Conservation (phyloP, 92 coral and sea anemone genomes). For the Zoanthus sociatus region DNA sequence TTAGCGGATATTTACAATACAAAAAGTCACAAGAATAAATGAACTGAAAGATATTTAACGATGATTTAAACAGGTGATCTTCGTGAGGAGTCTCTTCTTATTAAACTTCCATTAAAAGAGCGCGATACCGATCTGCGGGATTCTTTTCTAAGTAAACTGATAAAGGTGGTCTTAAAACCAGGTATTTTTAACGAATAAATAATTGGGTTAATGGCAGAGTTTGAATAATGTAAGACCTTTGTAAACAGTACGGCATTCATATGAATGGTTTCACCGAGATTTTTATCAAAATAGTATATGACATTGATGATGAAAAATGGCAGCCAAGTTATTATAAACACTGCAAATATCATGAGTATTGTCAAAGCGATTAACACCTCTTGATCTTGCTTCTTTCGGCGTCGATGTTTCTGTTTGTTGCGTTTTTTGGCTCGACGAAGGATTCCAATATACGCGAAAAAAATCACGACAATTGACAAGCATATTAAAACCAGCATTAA, state of each 20-base stretch:
- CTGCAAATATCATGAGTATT: slow-evolving; percentile 73
- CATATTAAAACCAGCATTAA: slow-evolving; percentile 63
- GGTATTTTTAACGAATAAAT: slow-evolving; percentile 86
- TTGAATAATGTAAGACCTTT: slow-evolving; percentile 78
- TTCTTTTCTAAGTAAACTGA: slow-evolving; percentile 64
- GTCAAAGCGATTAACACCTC: slow-evolving; percentile 76
- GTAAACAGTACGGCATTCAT: slow-evolving; percentile 62
- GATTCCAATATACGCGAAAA: slow-evolving; percentile 71
- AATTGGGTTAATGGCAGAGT: slow-evolving; percentile 87
- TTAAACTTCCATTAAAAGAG: slow-evolving; percentile 54
- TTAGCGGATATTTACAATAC: not conserved
- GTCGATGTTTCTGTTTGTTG: slow-evolving; percentile 48
- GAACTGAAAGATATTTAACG: no score
- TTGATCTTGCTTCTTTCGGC: slow-evolving; percentile 63
- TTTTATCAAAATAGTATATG: slow-evolving; percentile 59
- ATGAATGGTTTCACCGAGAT: slow-evolving; percentile 47
- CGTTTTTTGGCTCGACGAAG: slow-evolving; percentile 67
- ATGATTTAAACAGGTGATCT: slow-evolving; percentile 32
- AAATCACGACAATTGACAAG: slow-evolving; percentile 63
- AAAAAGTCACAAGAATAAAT: not conserved
- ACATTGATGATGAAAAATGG: slow-evolving; percentile 75
- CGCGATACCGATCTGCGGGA: slow-evolving; percentile 45
- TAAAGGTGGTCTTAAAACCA: slow-evolving; percentile 78
- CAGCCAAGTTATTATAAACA: slow-evolving; percentile 77
- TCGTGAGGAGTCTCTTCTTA: slow-evolving; percentile 65